A percentile compares a stretch with the other conserved stretches of the same genome.
Conservation (phyloP, 2,113 vertebrate species). For the Daubentonia madagascariensis region DNA sequence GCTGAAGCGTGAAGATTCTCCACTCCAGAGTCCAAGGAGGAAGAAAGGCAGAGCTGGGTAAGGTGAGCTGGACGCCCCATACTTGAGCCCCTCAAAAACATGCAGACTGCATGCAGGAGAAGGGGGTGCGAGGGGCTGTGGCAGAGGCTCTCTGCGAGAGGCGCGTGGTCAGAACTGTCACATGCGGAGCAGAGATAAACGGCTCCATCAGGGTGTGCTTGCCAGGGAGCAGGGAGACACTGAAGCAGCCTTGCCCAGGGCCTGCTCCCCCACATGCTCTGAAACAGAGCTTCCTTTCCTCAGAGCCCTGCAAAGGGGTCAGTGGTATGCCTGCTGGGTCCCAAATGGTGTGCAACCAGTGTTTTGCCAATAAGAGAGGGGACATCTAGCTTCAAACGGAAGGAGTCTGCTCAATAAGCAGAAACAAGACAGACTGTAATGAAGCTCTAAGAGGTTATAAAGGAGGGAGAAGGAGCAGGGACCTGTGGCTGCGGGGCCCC, state of each 20-base stretch:
- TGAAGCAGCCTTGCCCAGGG: too few relatives aligned
- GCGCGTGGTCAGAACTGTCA: accelerated
- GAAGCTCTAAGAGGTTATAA: neutral
- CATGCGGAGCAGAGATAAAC: neutral
- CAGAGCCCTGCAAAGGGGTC: neutral
- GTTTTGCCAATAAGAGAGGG: neutral
- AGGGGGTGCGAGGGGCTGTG: neutral
- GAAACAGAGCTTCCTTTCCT: neutral
- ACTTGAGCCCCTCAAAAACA: accelerated
- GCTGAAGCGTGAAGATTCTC: neutral
- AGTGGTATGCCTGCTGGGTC: too few relatives aligned
- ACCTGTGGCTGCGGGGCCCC: neutral
- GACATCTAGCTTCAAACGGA: neutral
- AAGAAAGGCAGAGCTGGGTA: neutral
- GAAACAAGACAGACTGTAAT: neutral
- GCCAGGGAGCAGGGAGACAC: neutral
- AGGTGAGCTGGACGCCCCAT: neutral
- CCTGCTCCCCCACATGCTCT: neutral
- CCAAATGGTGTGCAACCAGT: too few relatives aligned
- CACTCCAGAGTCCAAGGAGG: neutral
- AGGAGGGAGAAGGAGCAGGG: neutral
- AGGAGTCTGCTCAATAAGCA: neutral
- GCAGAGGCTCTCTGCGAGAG: neutral
- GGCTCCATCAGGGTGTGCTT: too few relatives aligned
- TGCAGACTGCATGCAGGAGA: neutral